Evolutionary conservation across 2,888 invertebrate genomes (phyloP), one percentile per base, ranked within the genome.

Genomic region (Cephonodes hylas): DNA sequence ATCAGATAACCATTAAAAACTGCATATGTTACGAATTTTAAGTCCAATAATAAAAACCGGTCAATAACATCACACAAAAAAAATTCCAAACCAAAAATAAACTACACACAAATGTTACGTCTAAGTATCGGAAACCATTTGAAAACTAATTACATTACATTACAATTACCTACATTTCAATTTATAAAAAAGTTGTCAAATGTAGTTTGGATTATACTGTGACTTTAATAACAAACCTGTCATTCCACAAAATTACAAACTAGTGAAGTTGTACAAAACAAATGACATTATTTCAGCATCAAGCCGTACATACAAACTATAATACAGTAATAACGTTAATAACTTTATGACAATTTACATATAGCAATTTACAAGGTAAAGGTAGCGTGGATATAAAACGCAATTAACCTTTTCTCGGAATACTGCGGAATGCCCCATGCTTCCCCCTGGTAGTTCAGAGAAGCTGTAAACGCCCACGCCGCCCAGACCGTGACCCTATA

Each of bases 401-500:
- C 69, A 79, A 81, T 82, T 80, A 76, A 79, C 76, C 71, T 79
- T 81, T 87, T 82, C 83, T 74, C 63, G 71, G 82, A 81, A 86
- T 69, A 68, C 66, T 65, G 77, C 65, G 65, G 67, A 71, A 73
- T 67, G 64, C 62, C 63, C 70, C 69, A 67, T 66, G 71, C n/a
- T 68, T 68, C 70, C 74, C 73, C 71, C 70, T 73, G 62, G 67
- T 66, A 75, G 70, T 81, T 80, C 74, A 77, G 73, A 76, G 79
- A 80, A 79, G 74, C 77, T 81, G 78, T 83, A 79, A 80, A 75
- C 81, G 67, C 78, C 83, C 74, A 80, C 80, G 66, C 67, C 56
- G 48, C 48, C 65, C 62, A 67, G 65, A 65, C 70, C 68, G 67
- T 67, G 71, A 67, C 67, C 70, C 63, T 69, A 76, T 76, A 73